These are phyloP conservation scores for Escarpia spicata DNA, from an alignment of 2,888 invertebrate species.

Conservation along the genomic window DNA sequence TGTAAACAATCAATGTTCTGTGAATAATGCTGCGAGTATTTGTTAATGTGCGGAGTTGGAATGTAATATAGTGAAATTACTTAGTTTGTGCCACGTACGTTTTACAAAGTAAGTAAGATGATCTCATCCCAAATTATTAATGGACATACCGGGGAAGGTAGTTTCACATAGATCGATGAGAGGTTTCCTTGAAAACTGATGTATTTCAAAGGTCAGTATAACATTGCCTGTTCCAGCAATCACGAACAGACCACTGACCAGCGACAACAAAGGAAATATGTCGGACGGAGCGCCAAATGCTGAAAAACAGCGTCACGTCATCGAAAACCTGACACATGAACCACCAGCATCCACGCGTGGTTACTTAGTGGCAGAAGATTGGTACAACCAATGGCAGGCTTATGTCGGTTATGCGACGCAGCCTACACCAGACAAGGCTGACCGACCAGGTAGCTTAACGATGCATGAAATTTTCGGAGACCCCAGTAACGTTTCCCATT, in stretches of 20 bases:
- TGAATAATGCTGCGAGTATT: too few relatives aligned
- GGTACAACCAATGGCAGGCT: slow-evolving; percentile 37
- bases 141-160: too few relatives aligned
- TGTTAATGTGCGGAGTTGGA: too few relatives aligned
- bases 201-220: background rate
- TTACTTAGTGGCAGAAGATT: slow-evolving; percentile 36
- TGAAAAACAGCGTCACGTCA: slow-evolving; percentile 37
- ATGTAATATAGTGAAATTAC: too few relatives aligned
- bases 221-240: background rate
- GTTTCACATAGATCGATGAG: too few relatives aligned
- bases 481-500: too few relatives aligned
- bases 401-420: slow-evolving; percentile 34
- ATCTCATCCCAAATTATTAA: too few relatives aligned
- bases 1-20: too few relatives aligned
- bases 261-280: background rate
- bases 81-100: too few relatives aligned
- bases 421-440: background rate
- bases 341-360: slow-evolving; percentile 38
- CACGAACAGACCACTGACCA: background rate
- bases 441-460: background rate
- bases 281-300: slow-evolving; percentile 26
- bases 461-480: background rate
- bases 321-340: slow-evolving; percentile 32
- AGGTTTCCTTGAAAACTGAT: too few relatives aligned
- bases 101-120: too few relatives aligned